Conservation (phyloP, 2,888 invertebrate species). For the Escarpia spicata region DNA sequence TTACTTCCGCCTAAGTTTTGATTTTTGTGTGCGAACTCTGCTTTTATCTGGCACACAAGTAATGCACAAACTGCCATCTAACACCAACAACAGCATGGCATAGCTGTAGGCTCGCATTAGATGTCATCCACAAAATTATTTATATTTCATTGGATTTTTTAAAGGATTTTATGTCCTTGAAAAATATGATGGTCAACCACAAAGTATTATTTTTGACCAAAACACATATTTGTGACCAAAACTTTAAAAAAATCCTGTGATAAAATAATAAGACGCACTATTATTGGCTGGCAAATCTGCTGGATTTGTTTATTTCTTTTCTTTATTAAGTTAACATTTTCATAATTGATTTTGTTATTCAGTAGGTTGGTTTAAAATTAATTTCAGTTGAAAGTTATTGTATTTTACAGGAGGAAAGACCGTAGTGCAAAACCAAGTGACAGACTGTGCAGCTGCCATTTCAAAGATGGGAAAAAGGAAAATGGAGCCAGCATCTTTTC, state of each 20-base stretch:
- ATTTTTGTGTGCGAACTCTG: no score
- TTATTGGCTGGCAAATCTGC: no score
- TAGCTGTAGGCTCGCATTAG: not conserved
- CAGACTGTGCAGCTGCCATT: slow-evolving; percentile 22
- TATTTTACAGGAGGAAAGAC: slow-evolving; percentile 18
- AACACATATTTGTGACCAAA: not conserved
- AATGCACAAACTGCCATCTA: no score
- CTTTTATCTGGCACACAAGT: no score
- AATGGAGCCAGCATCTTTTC: slow-evolving; percentile 17
- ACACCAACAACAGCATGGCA: not conserved
- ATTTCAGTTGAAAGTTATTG: not conserved
- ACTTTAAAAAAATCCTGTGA: no score
- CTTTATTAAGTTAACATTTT: no score
- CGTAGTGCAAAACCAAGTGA: not conserved
- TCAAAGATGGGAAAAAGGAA: slow-evolving; percentile 22
- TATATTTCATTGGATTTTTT: not conserved
- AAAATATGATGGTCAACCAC: not conserved
- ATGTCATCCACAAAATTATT: not conserved
- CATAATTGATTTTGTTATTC: not conserved
- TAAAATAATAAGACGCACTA: no score
- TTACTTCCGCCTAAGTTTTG: no score
- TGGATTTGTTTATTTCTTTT: no score
- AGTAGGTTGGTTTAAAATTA: not conserved
- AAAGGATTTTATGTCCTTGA: not conserved
- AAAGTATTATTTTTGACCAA: not conserved